Base-by-base conservation (phyloP, 1,140 invertebrate genomes). In the Antheraea pernyi region DNA sequence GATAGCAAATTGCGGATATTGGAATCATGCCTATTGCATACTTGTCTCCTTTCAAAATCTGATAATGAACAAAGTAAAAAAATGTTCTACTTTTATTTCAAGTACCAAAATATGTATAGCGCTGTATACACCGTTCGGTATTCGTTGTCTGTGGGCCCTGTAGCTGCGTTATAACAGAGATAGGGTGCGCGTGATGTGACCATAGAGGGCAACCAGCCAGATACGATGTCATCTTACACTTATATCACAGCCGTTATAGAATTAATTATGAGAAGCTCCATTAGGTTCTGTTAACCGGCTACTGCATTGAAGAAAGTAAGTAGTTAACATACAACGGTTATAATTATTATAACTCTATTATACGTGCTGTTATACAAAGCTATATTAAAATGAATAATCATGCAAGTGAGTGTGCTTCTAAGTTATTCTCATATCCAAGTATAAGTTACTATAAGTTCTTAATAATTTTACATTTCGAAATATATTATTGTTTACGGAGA, bases 181-280 rank as follows among this genome's bases (percentile, higher is more conserved):
- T 85, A 84, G 79, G 68, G 68, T 59, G 77, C 76, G 80, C 86
- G 85, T 89, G 84, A 89, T 85, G 82, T 88, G 83, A 82, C 86
- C 86, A 89, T 87, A 89, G 78, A 79, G 77, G 82, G 85, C 70
- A 72, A 61, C 19, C 19, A 16, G 30, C 60, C 30, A 48, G 64
- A 65, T 65, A 65, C 64, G 64, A 65, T 65, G 75, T 80, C 78
- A 79, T 77, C 70, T 72, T 72, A 73, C 70, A 80, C 74, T 74
- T 71, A 74, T 71, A 61, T 65, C 65, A 72, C 48, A 46, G 37
- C 39, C 64, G 64, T 53, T 65, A 65, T 65, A 65, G 64, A 48
- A 65, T 65, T 77, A 77, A 76, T 69, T 68, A 73, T 71, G 67
- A 70, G 19, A 61, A 22, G 10, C 60, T 53, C 46, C 46, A 53